Conservation (phyloP, 2,797 vertebrate species). For the Lithobates sylvaticus region DNA sequence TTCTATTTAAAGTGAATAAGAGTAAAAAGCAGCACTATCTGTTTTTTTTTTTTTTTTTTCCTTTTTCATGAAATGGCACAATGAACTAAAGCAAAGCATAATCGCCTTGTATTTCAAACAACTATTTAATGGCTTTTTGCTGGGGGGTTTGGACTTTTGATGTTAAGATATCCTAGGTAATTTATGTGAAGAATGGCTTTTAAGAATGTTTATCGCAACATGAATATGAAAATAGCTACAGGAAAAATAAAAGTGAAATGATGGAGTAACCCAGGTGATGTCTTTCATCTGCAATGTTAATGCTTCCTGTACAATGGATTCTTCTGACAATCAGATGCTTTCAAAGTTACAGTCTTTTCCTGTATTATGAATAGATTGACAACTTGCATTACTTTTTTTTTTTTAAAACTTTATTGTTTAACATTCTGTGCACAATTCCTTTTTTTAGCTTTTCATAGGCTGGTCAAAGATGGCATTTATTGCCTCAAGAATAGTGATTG, state of each 20-base stretch:
- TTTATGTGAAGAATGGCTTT: slow-evolving; percentile 38
- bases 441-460: too few species aligned
- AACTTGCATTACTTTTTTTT: too few species aligned
- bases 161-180: slow-evolving; percentile 30
- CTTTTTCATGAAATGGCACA: neutral
- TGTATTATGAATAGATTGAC: slow-evolving; percentile 5
- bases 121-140: slow-evolving; percentile 22
- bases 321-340: slow-evolving; percentile 23
- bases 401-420: too few species aligned
- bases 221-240: slow-evolving; percentile 45
- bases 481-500: too few species aligned
- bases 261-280: slow-evolving; percentile 8
- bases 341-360: slow-evolving; percentile 18
- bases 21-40: slow-evolving; percentile 21
- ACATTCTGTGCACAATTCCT: too few species aligned
- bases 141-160: slow-evolving; percentile 18
- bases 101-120: slow-evolving; percentile 22
- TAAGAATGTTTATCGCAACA: slow-evolving; percentile 37
- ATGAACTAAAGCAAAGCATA: slow-evolving; percentile 38
- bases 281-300: slow-evolving; percentile 42
- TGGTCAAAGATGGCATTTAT: too few species aligned
- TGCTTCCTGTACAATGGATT: slow-evolving; percentile 3
- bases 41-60: neutral
- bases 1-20: neutral
- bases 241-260: slow-evolving; percentile 25